phyloP scores from a whole-genome alignment of 2,797 vertebrate species.

The Pyrrhura leucotis region DNA sequence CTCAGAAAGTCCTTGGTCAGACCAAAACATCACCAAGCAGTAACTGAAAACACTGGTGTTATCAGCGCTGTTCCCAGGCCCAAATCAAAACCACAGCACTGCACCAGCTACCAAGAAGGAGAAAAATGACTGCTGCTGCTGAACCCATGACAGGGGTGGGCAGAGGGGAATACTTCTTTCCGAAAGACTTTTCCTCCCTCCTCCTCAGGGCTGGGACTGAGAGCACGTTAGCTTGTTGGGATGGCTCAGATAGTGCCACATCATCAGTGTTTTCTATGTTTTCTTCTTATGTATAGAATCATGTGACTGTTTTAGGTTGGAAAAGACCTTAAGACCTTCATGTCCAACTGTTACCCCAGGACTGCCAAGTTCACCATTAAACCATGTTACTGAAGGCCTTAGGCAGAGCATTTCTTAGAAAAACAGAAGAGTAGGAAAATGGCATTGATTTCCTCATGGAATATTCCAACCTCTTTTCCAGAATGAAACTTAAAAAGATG shows the following conservation, averaged over 20 bases:
- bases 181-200: neutral
- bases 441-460: neutral
- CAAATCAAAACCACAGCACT: too few species aligned
- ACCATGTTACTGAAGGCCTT: neutral
- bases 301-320: neutral
- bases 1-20: too few species aligned
- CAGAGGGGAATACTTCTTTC: neutral
- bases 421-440: neutral
- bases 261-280: neutral
- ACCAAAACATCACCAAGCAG: too few species aligned
- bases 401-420: neutral
- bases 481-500: neutral
- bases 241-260: neutral
- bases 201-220: accelerated
- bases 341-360: neutral
- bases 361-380: neutral
- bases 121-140: too few species aligned
- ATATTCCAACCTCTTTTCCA: slow-evolving; percentile 16
- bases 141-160: neutral
- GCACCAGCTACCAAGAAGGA: too few species aligned
- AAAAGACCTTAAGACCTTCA: neutral
- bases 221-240: neutral
- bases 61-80: too few species aligned
- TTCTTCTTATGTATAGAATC: neutral
- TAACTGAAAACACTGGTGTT: too few species aligned